Base-by-base conservation (phyloP, 2,888 invertebrate species). In the Tenthredo amoena region DNA sequence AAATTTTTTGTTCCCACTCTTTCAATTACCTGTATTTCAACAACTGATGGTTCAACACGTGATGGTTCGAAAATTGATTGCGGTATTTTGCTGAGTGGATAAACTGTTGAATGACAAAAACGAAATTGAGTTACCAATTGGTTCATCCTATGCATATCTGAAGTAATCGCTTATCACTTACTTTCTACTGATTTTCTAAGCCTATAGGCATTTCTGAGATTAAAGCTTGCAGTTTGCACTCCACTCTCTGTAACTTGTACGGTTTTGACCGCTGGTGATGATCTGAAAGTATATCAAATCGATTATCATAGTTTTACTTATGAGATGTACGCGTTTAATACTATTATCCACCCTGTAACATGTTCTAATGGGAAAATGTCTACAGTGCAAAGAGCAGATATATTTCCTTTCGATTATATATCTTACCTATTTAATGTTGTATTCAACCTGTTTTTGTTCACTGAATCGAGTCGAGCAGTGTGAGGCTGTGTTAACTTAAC, bases 1-100 rank as follows among this genome's bases (percentile, higher is more conserved):
- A 93, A 89, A 88, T 92, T 92, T 85, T 91, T 90, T 79, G 89
- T 91, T 15, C 93, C 92, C 84, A 90, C 91, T 88, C 93, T 93
- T 85, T 92, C 92, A 31, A 89, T 89, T 21, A 92, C 89, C 85
- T 92, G 89, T 76, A 93, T 89, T 85, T 92, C 90, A 50, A 93
- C 88, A 43, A 93, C 88, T 0, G 92, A 89, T 77, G 92, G 92
- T 88, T 93, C 93, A 31, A 90, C 87, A 12, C 89, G 74, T 0
- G 92, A 88, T 26, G 88, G 79, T 81, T 91, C 91, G 83, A 92
- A 92, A 83, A 91, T 90, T 40, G 88, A 86, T 55, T 89, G 87
- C 18, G 93, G 91, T 86, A 93, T 91, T 65, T 87, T 87, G 12
- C 86, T 88, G 21, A 93, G 89, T 12, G 92, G 91, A 88, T 88